Evolutionary conservation across 2,888 invertebrate genomes (phyloP).

Genomic region (Magallana nippona): DNA sequence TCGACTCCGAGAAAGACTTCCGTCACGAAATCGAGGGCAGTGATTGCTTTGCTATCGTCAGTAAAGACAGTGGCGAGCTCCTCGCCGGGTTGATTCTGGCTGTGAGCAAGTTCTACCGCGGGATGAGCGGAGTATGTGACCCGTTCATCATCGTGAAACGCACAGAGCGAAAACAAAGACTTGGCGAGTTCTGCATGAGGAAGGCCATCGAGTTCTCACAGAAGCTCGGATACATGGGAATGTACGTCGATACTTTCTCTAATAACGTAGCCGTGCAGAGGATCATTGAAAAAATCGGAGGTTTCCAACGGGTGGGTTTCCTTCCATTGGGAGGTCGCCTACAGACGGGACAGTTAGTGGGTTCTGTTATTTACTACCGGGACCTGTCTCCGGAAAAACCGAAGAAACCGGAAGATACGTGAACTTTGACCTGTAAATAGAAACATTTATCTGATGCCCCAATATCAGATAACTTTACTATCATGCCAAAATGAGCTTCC

Average conservation of each 20-base stretch:
- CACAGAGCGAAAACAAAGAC: conserved; percentile 55
- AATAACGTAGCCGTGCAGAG: conserved; percentile 63
- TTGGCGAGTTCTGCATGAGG: conserved; percentile 63
- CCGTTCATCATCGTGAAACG: conserved; percentile 62
- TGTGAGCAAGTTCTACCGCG: conserved; percentile 62
- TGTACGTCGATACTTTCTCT: conserved; percentile 67
- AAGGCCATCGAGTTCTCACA: conserved; percentile 59
- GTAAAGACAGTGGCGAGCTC: conserved; percentile 53
- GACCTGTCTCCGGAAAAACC: conserved; percentile 38
- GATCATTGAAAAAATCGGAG: conserved; percentile 60
- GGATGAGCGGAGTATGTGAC: conserved; percentile 58
- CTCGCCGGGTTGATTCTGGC: conserved; percentile 60
- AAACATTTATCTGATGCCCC: conserved; percentile 7
- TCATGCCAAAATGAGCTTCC: conserved; percentile 7
- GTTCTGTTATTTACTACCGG: conserved; percentile 59
- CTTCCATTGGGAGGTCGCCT: conserved; percentile 64
- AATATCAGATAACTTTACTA: background rate
- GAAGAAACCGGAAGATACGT: conserved; percentile 44
- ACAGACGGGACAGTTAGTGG: conserved; percentile 57
- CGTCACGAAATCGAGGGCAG: conserved; percentile 58
- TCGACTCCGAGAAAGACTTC: conserved; percentile 60
- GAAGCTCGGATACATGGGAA: conserved; percentile 61
- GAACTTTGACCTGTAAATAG: conserved; percentile 18
- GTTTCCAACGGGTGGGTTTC: conserved; percentile 61
- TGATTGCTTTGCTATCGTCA: conserved; percentile 55